These are phyloP conservation scores for Xestoiulus laeticollis DNA, from an alignment of 2,888 invertebrate genomes.

Conservation along the genomic window DNA sequence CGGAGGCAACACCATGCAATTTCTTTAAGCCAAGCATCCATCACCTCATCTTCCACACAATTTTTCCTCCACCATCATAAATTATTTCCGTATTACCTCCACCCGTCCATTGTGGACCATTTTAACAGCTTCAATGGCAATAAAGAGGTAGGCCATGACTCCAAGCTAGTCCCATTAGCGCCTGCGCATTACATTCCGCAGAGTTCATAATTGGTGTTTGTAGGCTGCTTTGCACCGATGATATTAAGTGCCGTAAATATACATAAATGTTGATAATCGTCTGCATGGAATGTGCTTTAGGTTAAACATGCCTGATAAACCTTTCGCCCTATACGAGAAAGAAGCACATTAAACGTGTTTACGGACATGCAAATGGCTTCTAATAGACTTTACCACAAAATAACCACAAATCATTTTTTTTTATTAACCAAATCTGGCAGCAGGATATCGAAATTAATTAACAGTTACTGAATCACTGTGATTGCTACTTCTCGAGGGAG, in stretches of 20 bases:
- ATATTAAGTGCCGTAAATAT: slow-evolving; percentile 4
- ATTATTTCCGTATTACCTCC: neutral
- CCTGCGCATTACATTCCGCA: neutral
- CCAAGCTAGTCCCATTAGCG: neutral
- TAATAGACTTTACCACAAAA: neutral
- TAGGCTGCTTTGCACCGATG: neutral
- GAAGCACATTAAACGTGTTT: neutral
- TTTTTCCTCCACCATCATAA: neutral
- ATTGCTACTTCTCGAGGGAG: neutral
- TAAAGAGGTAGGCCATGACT: neutral
- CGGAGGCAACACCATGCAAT: neutral
- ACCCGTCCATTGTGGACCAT: neutral
- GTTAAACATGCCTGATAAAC: slow-evolving; percentile 9
- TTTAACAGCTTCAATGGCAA: neutral
- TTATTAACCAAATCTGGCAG: neutral
- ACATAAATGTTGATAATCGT: neutral
- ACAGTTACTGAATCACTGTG: neutral
- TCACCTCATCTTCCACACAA: neutral
- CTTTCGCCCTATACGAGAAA: neutral
- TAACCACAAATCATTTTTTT: neutral
- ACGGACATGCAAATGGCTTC: neutral
- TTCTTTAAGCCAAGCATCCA: neutral
- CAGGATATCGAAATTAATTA: neutral
- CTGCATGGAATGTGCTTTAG: slow-evolving; percentile 21
- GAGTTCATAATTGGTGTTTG: slow-evolving; percentile 20